phyloP scores from a whole-genome alignment of 2,113 vertebrate species.

The Garra rufa region DNA sequence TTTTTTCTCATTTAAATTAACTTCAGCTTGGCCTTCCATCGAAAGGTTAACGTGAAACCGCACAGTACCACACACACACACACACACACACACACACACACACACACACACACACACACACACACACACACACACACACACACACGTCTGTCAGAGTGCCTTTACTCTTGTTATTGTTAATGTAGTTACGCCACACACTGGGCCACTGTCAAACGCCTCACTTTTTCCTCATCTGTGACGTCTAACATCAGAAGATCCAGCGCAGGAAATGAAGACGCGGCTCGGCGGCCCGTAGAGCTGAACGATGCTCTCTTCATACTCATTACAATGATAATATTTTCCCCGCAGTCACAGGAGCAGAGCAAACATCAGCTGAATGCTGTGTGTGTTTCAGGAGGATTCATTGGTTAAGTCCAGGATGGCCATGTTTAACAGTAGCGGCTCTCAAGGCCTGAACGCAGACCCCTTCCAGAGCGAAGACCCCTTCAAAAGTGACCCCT shows the following conservation, averaged over 20 bases:
- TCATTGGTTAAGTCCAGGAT: slow-evolving; percentile 86
- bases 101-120: neutral
- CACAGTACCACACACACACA: neutral
- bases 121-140: neutral
- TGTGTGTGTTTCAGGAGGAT: slow-evolving; percentile 79
- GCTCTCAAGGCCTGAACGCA: slow-evolving; percentile 75
- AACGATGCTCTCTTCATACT: slow-evolving; percentile 32
- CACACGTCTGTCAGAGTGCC: neutral
- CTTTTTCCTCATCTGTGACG: neutral
- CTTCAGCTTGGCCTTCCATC: neutral
- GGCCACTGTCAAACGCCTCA: neutral
- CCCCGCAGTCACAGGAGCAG: slow-evolving; percentile 7
- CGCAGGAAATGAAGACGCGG: slow-evolving; percentile 51
- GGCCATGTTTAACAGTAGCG: slow-evolving; percentile 83
- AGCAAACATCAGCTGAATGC: slow-evolving; percentile 49
- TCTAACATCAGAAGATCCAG: slow-evolving; percentile 22
- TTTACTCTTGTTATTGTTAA: slow-evolving; percentile 24
- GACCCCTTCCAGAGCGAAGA: slow-evolving; percentile 95
- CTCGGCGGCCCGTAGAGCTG: neutral
- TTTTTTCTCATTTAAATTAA: neutral
- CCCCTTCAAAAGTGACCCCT: slow-evolving; percentile 90
- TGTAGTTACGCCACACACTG: slow-evolving; percentile 25
- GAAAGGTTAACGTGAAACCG: neutral
- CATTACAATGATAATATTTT: slow-evolving; percentile 55
- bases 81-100: neutral